phyloP scores from a whole-genome alignment of 2,888 invertebrate genomes.

The Aporophyla lueneburgensis region DNA sequence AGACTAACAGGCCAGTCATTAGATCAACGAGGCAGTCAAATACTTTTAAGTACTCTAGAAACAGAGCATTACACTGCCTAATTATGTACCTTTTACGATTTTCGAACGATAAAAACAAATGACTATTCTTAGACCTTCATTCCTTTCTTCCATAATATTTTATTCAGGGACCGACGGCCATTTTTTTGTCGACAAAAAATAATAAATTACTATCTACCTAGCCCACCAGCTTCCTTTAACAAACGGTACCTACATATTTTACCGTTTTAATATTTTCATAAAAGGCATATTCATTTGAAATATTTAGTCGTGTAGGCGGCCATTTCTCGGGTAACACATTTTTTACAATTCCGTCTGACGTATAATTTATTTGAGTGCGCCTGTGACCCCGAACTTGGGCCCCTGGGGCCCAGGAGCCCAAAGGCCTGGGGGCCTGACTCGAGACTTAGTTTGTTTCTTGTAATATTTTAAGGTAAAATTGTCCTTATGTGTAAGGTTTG shows the following conservation, averaged over 20 bases:
- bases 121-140: background rate
- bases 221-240: slow-evolving; percentile 1
- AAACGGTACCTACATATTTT: slow-evolving; percentile 34
- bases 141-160: slow-evolving; percentile 1
- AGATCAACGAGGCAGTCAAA: background rate
- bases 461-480: slow-evolving; percentile 37
- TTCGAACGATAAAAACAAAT: slow-evolving; percentile 18
- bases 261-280: slow-evolving; percentile 14
- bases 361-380: slow-evolving; percentile 49
- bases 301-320: slow-evolving; percentile 23
- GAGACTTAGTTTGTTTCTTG: slow-evolving; percentile 28
- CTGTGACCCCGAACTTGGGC: slow-evolving; percentile 2
- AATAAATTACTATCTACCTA: slow-evolving; percentile 42
- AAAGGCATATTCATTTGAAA: slow-evolving; percentile 34
- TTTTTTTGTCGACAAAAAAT: slow-evolving; percentile 9
- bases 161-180: slow-evolving; percentile 17
- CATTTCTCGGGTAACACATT: slow-evolving; percentile 24
- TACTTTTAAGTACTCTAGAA: background rate
- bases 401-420: background rate
- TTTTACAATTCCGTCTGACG: slow-evolving; percentile 37
- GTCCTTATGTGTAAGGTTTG: background rate
- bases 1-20: too few relatives aligned
- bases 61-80: background rate
- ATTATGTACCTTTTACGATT: background rate
- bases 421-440: background rate